Evolutionary conservation across 2,888 invertebrate genomes (phyloP).

Genomic region (Xanthorhoe spadicearia): DNA sequence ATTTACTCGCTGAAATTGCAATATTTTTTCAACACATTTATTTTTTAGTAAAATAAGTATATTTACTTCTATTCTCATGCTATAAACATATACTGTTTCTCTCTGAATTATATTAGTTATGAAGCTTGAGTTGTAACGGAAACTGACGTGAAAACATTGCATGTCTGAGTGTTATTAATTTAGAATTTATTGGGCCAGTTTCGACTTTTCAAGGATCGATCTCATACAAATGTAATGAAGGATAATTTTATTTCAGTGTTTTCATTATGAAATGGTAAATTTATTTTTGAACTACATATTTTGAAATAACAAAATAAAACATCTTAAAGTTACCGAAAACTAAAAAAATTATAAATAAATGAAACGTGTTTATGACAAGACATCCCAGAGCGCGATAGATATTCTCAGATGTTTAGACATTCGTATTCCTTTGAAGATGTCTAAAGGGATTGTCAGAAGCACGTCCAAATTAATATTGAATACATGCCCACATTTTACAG

Average conservation of each 20-base stretch:
- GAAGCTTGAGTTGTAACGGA: conserved; percentile 17
- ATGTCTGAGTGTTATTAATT: conserved; percentile 30
- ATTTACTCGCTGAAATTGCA: conserved; percentile 8
- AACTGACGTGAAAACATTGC: conserved; percentile 28
- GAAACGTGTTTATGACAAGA: too few relatives aligned
- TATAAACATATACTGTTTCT: neutral
- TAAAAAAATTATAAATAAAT: too few relatives aligned
- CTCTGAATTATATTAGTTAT: neutral
- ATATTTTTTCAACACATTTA: neutral
- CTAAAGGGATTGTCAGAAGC: too few relatives aligned
- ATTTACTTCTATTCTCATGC: neutral
- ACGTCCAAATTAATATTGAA: too few relatives aligned
- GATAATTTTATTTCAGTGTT: neutral
- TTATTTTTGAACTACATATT: neutral
- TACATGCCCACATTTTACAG: too few relatives aligned
- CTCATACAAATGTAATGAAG: conserved; percentile 5
- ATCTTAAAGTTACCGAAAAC: neutral
- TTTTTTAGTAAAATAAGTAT: neutral
- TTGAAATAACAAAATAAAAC: neutral
- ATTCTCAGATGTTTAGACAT: too few relatives aligned
- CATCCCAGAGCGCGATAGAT: too few relatives aligned
- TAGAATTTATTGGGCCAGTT: conserved; percentile 13
- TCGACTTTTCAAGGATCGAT: conserved; percentile 27
- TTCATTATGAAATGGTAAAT: neutral
- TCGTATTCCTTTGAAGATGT: too few relatives aligned